Evolutionary conservation across 2,888 invertebrate genomes (phyloP).

Genomic region (Diabrotica balteata): DNA sequence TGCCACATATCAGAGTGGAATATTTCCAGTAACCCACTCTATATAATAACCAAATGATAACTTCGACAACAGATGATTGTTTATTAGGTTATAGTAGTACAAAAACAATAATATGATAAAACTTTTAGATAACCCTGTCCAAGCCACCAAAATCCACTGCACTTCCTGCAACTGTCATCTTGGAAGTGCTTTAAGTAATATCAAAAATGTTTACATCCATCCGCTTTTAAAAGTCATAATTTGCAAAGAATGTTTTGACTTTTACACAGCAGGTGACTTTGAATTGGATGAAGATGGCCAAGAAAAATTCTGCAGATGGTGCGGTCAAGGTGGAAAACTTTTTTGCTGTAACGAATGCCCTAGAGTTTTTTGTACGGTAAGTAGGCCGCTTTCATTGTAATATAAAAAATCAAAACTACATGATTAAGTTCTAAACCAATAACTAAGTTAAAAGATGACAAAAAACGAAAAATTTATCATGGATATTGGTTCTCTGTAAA

Average conservation of each 20-base stretch:
- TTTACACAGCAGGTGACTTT: conserved; percentile 82
- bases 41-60: too few relatives aligned
- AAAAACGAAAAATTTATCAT: too few relatives aligned
- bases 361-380: conserved; percentile 75
- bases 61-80: too few relatives aligned
- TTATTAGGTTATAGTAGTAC: too few relatives aligned
- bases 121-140: conserved; percentile 58
- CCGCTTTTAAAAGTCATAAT: conserved; percentile 76
- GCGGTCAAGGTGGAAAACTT: conserved; percentile 75
- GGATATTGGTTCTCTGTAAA: too few relatives aligned
- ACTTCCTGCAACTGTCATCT: conserved; percentile 79
- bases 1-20: too few relatives aligned
- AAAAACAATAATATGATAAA: too few relatives aligned
- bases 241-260: conserved; percentile 75
- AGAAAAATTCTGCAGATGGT: conserved; percentile 83
- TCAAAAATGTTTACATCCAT: conserved; percentile 72
- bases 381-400: conserved; percentile 18
- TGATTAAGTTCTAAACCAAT: background rate
- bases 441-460: too few relatives aligned
- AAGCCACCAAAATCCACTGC: conserved; percentile 71
- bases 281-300: conserved; percentile 84
- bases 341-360: conserved; percentile 80
- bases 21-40: too few relatives aligned
- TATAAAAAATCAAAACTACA: background rate
- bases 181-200: conserved; percentile 72